Conservation (phyloP, 2,888 invertebrate species). For the Lingula anatina region DNA sequence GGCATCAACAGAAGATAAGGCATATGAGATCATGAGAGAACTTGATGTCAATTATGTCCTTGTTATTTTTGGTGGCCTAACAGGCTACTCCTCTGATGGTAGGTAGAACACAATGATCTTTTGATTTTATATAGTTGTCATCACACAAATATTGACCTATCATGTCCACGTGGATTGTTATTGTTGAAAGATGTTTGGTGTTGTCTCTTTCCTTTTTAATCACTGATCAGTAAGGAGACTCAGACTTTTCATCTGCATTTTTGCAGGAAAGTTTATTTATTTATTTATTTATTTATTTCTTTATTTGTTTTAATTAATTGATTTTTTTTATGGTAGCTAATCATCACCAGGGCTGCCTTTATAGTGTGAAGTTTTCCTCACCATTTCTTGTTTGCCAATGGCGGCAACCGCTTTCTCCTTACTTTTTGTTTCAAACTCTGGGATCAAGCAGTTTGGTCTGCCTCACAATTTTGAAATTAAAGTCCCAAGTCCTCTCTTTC, state of each 20-base stretch:
- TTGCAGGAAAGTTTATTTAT: no score
- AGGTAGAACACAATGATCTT: slow-evolving; percentile 41
- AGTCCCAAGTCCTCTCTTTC: slow-evolving; percentile 9
- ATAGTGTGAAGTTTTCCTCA: no score
- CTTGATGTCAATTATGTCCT: slow-evolving; percentile 96
- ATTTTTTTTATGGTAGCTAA: no score
- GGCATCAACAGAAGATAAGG: slow-evolving; percentile 94
- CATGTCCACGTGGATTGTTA: neutral
- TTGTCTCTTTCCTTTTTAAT: neutral
- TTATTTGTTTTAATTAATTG: no score
- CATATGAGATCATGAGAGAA: slow-evolving; percentile 96
- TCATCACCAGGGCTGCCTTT: no score
- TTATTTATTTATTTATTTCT: no score
- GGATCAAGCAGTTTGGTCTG: no score
- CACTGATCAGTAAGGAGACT: neutral
- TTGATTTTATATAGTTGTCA: no score
- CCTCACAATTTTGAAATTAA: no score
- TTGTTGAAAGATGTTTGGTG: neutral
- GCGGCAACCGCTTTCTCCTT: neutral
- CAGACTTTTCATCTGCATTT: no score
- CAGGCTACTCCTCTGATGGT: slow-evolving; percentile 97
- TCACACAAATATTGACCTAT: neutral
- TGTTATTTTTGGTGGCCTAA: slow-evolving; percentile 97
- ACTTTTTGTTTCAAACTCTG: slow-evolving; percentile 8
- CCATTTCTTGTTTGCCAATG: no score